Percentiles rank a stretch among this genome's conserved stretches.
These are phyloP conservation scores for Solenopsis fugax DNA, from an alignment of 1,140 invertebrate genomes.

Conservation along the genomic window DNA sequence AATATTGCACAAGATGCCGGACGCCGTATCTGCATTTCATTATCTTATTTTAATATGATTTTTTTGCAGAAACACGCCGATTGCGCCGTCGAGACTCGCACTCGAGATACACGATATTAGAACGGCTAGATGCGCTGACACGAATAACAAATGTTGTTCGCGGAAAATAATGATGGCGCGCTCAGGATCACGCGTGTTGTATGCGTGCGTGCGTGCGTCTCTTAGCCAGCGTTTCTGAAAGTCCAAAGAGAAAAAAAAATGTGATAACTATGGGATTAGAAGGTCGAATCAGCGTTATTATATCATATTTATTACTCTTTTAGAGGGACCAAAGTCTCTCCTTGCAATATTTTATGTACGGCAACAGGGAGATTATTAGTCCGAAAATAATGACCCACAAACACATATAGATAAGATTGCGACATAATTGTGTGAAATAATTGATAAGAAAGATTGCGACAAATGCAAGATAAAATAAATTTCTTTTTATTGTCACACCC, in stretches of 20 bases:
- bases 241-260: not conserved
- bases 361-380: conserved; percentile 21
- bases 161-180: conserved; percentile 21
- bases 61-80: conserved; percentile 26
- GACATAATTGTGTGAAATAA: conserved; percentile 19
- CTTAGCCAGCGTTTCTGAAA: not conserved
- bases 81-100: not conserved
- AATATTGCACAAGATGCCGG: conserved; percentile 43
- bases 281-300: conserved; percentile 8
- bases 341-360: not conserved
- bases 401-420: conserved; percentile 26
- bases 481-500: not conserved
- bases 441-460: not conserved
- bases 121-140: conserved; percentile 28
- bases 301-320: conserved; percentile 10
- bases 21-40: conserved; percentile 33
- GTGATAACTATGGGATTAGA: conserved; percentile 4
- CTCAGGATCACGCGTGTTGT: not conserved
- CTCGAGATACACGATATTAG: conserved; percentile 23
- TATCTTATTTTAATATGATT: conserved; percentile 33
- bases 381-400: conserved; percentile 30
- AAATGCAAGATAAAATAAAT: conserved; percentile 20
- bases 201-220: not conserved
- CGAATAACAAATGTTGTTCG: not conserved
- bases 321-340: conserved; percentile 33